Evolutionary conservation across 2,797 vertebrate species (phyloP).

Genomic region (Leucoraja ocellata): DNA sequence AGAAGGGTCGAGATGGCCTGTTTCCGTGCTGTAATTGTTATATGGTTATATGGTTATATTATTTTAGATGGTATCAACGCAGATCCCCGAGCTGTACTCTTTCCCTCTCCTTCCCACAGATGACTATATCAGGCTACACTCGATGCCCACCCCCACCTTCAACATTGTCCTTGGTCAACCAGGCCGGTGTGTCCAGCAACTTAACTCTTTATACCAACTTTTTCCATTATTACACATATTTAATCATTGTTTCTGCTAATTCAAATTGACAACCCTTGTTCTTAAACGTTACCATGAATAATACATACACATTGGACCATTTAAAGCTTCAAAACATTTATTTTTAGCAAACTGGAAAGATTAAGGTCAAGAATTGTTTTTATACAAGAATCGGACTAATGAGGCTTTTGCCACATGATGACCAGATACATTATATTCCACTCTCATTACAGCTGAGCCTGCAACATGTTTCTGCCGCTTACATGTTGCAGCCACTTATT

Average conservation of each 20-base stretch:
- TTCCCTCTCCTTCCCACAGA: too few species aligned
- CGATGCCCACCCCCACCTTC: too few species aligned
- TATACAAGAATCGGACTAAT: slow-evolving; percentile 19
- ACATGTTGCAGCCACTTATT: not conserved
- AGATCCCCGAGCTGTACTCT: too few species aligned
- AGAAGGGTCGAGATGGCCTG: too few species aligned
- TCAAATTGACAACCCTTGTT: not conserved
- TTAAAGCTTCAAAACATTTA: slow-evolving; percentile 38
- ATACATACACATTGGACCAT: not conserved
- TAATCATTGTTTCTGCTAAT: not conserved
- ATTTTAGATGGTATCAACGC: too few species aligned
- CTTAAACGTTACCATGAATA: not conserved
- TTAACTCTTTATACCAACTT: not conserved
- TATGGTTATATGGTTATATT: too few species aligned
- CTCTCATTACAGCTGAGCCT: not conserved
- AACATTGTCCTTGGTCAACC: too few species aligned
- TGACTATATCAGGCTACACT: too few species aligned
- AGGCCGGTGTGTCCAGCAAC: too few species aligned
- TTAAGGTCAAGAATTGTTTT: slow-evolving; percentile 1
- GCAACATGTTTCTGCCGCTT: not conserved
- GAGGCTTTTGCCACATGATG: not conserved
- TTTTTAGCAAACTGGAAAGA: slow-evolving; percentile 38
- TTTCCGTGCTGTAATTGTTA: too few species aligned
- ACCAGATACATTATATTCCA: not conserved
- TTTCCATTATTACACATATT: not conserved